These are phyloP conservation scores for Lutraria lutraria DNA, from an alignment of 2,888 invertebrate species.

Conservation along the genomic window DNA sequence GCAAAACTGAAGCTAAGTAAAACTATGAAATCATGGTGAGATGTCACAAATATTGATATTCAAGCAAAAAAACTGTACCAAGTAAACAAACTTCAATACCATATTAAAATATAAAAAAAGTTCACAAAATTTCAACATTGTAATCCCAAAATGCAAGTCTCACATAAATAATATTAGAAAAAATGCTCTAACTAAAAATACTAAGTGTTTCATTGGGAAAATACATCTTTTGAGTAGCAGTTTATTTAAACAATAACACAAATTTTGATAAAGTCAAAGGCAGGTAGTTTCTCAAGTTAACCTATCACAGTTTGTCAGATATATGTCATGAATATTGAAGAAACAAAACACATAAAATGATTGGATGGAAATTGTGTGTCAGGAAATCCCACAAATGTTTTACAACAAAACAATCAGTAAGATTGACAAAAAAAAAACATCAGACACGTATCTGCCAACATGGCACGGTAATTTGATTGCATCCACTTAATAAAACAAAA, in stretches of 20 bases:
- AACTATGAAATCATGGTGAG: neutral
- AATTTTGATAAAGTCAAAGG: neutral
- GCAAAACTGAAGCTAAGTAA: neutral
- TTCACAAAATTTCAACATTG: neutral
- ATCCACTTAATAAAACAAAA: neutral
- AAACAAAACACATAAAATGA: slow-evolving; percentile 7
- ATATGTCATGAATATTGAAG: neutral
- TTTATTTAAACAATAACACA: neutral
- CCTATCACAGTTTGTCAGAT: slow-evolving; percentile 3
- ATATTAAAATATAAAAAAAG: neutral
- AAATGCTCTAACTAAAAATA: too few relatives aligned
- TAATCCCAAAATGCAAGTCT: neutral
- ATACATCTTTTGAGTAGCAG: neutral
- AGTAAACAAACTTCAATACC: neutral
- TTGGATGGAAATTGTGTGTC: slow-evolving; percentile 4
- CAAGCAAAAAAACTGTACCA: neutral
- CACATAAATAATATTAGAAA: too few relatives aligned
- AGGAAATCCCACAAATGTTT: neutral
- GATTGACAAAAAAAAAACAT: neutral
- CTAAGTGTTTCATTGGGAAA: neutral
- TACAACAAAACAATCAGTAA: neutral
- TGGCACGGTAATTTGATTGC: slow-evolving; percentile 5
- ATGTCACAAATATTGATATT: neutral
- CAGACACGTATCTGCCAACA: neutral
- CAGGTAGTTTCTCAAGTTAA: neutral